These are phyloP conservation scores for Diaperis boleti DNA, from an alignment of 2,888 invertebrate genomes.

Conservation along the genomic window DNA sequence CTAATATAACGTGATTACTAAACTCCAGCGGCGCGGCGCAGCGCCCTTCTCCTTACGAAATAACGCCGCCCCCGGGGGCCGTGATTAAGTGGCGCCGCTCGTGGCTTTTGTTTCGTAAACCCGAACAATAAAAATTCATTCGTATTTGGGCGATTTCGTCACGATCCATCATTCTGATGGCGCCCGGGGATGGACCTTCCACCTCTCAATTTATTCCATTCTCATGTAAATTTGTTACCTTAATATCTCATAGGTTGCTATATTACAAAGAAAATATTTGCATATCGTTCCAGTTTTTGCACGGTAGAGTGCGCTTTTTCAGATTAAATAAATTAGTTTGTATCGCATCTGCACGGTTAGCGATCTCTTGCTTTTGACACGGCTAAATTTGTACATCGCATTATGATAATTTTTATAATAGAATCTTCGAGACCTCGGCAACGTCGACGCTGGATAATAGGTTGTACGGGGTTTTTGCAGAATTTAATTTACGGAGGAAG, in stretches of 20 bases:
- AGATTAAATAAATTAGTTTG: conserved; percentile 45
- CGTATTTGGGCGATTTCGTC: conserved; percentile 20
- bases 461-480: conserved; percentile 7
- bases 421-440: conserved; percentile 17
- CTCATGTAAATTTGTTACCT: conserved; percentile 59
- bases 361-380: conserved; percentile 29
- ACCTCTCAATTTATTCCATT: conserved; percentile 58
- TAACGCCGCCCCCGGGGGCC: conserved; percentile 8
- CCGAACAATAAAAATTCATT: conserved; percentile 29
- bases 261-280: conserved; percentile 55
- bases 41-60: conserved; percentile 25
- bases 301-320: conserved; percentile 42
- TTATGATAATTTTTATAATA: conserved; percentile 37
- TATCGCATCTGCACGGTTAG: conserved; percentile 39
- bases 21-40: conserved; percentile 1
- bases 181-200: conserved; percentile 4
- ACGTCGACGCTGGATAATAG: conserved; percentile 5
- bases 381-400: conserved; percentile 33
- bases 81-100: conserved; percentile 26
- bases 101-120: conserved; percentile 27
- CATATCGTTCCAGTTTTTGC: conserved; percentile 53
- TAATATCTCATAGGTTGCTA: conserved; percentile 52
- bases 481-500: conserved; percentile 31
- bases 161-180: conserved; percentile 31
- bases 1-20: conserved; percentile 33